phyloP scores from a whole-genome alignment of 2,888 invertebrate species.

The Pseudococcus longispinus region DNA sequence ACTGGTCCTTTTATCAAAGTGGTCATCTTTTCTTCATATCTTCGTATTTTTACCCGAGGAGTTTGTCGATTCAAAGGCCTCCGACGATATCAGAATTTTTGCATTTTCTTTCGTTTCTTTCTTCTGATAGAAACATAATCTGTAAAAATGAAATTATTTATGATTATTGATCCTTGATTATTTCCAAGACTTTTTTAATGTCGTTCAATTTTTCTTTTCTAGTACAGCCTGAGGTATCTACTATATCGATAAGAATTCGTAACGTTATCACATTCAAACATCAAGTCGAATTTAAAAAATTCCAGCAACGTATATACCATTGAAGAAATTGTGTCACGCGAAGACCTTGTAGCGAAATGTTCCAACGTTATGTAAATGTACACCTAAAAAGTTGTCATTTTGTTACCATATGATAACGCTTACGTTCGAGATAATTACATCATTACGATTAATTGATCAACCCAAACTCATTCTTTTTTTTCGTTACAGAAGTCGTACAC shows the following conservation, averaged over 20 bases:
- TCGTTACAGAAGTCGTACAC: neutral
- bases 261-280: neutral
- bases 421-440: conserved; percentile 26
- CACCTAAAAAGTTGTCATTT: conserved; percentile 38
- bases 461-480: conserved; percentile 21
- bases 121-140: neutral
- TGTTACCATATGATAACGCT: conserved; percentile 28
- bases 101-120: neutral
- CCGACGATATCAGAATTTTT: neutral
- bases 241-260: no score
- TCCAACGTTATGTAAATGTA: conserved; percentile 33
- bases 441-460: conserved; percentile 42
- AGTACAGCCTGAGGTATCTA: neutral
- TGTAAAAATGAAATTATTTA: neutral
- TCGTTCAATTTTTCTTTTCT: neutral
- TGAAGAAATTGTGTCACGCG: conserved; percentile 34
- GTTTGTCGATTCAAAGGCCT: neutral
- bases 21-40: conserved; percentile 54
- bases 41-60: conserved; percentile 7
- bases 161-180: no score
- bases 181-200: no score
- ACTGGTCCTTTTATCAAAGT: conserved; percentile 53
- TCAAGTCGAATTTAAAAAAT: neutral
- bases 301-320: neutral
- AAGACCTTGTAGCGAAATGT: conserved; percentile 42